Percentiles rank a stretch among this genome's conserved stretches.
These are phyloP conservation scores for Mergus octosetaceus DNA, from an alignment of 2,797 vertebrate genomes.

Conservation along the genomic window DNA sequence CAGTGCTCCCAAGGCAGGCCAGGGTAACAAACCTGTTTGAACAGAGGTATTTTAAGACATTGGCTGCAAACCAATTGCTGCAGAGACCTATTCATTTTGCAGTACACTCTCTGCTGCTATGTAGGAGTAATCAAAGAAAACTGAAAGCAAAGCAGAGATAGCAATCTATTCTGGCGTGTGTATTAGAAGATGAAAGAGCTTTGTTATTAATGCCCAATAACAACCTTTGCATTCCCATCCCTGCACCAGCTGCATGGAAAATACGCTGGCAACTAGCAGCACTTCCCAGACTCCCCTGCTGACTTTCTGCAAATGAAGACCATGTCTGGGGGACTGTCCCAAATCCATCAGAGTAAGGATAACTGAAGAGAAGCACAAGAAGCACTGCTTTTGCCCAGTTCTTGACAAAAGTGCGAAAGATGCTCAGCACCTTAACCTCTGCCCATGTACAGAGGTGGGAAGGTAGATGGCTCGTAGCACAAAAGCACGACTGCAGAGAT, in stretches of 20 bases:
- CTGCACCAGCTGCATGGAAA: constrained; percentile 1
- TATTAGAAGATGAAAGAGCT: constrained; percentile 55
- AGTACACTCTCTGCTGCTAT: constrained; percentile 1
- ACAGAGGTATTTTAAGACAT: constrained; percentile 45
- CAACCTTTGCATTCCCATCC: constrained; percentile 10
- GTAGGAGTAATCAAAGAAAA: constrained; percentile 57
- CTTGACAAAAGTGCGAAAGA: background rate
- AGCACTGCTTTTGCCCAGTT: background rate
- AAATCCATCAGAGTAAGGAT: background rate
- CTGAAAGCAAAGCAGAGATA: constrained; percentile 63
- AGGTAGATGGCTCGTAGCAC: background rate
- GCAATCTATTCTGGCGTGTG: constrained; percentile 25
- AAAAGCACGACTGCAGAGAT: background rate
- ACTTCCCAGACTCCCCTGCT: background rate
- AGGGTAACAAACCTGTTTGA: constrained; percentile 48
- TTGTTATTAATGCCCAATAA: constrained; percentile 37
- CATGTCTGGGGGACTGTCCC: background rate
- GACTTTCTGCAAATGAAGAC: background rate
- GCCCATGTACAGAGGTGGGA: background rate
- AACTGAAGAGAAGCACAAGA: background rate
- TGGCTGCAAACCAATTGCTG: constrained; percentile 48
- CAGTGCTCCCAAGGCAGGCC: background rate
- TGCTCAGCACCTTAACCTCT: background rate
- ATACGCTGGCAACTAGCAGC: background rate
- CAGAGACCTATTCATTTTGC: constrained; percentile 38